Evolutionary conservation across 2,797 vertebrate genomes (phyloP).

Genomic region (Amazona finschi): DNA sequence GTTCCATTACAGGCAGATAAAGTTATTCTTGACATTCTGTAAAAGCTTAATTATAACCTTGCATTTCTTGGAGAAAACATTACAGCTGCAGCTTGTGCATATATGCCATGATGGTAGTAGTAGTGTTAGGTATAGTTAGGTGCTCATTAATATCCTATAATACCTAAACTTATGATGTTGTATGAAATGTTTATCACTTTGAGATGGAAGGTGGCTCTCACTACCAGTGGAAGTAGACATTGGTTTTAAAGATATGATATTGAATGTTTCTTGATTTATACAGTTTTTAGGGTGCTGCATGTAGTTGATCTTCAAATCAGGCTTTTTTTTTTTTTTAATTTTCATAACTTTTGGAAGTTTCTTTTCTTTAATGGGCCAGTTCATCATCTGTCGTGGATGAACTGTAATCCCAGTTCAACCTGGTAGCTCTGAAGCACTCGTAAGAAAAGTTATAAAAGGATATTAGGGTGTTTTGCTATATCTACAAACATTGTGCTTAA

Average conservation of each 20-base stretch:
- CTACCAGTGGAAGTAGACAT: neutral
- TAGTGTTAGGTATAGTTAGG: neutral
- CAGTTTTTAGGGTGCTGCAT: neutral
- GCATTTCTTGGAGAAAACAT: neutral
- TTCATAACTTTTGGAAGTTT: neutral
- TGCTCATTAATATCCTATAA: neutral
- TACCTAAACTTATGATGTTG: neutral
- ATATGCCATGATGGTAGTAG: neutral
- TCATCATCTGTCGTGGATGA: neutral
- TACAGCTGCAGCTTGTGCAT: neutral
- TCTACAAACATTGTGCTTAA: fast-evolving
- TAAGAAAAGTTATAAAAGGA: neutral
- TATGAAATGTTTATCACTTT: neutral
- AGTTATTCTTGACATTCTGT: neutral
- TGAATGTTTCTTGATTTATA: neutral
- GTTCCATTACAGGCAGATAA: neutral
- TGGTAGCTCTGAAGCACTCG: neutral
- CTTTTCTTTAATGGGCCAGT: neutral
- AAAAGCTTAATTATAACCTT: neutral
- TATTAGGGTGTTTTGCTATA: neutral
- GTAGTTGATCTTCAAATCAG: neutral
- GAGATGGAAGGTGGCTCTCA: neutral
- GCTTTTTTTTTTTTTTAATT: neutral
- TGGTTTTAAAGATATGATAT: neutral
- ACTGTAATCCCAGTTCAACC: neutral